These are phyloP conservation scores for Squalus acanthias DNA, from an alignment of 2,797 vertebrate genomes.

Conservation along the genomic window DNA sequence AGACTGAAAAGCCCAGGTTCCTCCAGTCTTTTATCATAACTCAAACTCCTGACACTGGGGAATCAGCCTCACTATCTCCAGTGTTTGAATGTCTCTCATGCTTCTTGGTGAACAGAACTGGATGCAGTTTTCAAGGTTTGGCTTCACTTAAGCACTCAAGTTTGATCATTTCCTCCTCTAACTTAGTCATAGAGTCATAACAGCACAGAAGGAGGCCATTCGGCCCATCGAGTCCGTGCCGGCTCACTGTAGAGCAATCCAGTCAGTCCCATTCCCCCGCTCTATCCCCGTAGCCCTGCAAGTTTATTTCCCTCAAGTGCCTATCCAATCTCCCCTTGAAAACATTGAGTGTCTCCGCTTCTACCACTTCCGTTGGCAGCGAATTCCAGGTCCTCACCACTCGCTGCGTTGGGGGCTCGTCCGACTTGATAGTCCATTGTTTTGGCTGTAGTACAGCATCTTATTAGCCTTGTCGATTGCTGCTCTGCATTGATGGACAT, in stretches of 20 bases:
- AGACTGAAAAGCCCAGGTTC: not conserved
- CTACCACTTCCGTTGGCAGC: too few species aligned
- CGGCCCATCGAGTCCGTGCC: too few species aligned
- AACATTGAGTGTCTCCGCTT: too few species aligned
- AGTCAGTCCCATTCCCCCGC: too few species aligned
- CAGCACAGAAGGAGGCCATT: too few species aligned
- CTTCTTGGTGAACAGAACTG: not conserved
- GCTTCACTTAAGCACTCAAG: not conserved
- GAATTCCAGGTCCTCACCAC: too few species aligned
- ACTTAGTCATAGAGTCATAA: too few species aligned
- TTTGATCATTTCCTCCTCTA: not conserved
- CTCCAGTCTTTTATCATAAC: not conserved
- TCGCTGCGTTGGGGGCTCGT: too few species aligned
- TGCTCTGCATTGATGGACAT: not conserved
- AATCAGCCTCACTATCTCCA: not conserved
- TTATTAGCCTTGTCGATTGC: not conserved
- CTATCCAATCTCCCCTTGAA: too few species aligned
- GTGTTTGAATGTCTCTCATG: not conserved
- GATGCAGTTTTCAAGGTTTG: not conserved
- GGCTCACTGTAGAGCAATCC: too few species aligned
- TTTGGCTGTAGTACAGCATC: not conserved
- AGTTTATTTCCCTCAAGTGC: too few species aligned
- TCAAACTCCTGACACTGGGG: not conserved
- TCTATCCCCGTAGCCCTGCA: too few species aligned
- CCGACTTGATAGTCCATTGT: not conserved